Conservation (phyloP, 2,113 vertebrate genomes). For the Petaurus breviceps region DNA sequence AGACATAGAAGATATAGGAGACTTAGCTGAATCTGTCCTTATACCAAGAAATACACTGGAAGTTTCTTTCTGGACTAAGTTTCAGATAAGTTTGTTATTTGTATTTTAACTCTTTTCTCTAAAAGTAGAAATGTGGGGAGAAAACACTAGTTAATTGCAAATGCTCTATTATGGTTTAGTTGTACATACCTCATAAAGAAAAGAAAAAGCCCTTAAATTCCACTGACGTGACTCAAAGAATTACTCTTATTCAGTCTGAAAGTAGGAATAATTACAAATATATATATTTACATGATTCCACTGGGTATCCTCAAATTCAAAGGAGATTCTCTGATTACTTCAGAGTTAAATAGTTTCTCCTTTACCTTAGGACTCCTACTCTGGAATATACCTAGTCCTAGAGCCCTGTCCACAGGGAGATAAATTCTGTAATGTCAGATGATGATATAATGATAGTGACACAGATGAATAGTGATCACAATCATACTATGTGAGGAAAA, state of each 20-base stretch:
- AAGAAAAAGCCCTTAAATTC: not conserved
- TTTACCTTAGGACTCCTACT: conserved; percentile 7
- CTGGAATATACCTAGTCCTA: not conserved
- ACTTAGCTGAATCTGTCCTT: not conserved
- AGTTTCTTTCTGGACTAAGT: not conserved
- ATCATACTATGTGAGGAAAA: conserved; percentile 5
- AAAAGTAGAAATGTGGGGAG: not conserved
- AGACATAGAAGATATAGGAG: not conserved
- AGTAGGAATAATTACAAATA: conserved; percentile 7
- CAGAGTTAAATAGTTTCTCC: not conserved
- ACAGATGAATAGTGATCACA: conserved; percentile 1
- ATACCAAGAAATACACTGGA: not conserved
- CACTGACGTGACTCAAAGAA: not conserved
- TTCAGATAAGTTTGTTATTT: not conserved
- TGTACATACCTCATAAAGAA: not conserved
- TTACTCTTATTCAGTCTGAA: not conserved
- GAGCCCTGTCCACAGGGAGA: not conserved
- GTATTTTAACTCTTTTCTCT: not conserved
- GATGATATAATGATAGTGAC: not conserved
- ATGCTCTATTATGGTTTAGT: not conserved
- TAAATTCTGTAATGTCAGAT: not conserved
- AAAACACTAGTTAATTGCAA: not conserved
- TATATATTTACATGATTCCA: not conserved
- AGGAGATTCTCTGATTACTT: conserved; percentile 5
- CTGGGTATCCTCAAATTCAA: not conserved